These are phyloP conservation scores for Stenchaetothrips biformis DNA, from an alignment of 2,888 invertebrate species.

Conservation along the genomic window DNA sequence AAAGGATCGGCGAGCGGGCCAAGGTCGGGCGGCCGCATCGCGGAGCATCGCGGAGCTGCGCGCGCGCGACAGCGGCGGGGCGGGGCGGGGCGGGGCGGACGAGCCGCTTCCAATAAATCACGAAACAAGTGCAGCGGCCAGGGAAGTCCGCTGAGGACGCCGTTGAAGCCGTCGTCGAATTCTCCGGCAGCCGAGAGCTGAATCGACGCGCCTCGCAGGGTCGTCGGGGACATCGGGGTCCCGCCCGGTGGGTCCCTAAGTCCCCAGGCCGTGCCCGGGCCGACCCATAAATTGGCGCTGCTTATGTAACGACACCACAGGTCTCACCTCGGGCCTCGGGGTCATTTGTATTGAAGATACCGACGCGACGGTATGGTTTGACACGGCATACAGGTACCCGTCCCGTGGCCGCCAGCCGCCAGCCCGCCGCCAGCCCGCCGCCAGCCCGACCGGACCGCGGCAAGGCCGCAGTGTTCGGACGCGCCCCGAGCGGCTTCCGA, in stretches of 20 bases:
- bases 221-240: not conserved
- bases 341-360: not conserved
- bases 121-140: not conserved
- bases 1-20: not conserved
- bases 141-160: no score
- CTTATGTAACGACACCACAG: not conserved
- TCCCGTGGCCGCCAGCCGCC: not conserved
- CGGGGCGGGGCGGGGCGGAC: not conserved
- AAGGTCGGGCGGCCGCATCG: not conserved
- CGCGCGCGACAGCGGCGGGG: not conserved
- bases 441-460: not conserved
- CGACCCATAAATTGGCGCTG: not conserved
- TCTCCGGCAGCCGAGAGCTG: not conserved
- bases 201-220: not conserved
- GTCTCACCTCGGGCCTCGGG: not conserved
- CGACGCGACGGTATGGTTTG: no score
- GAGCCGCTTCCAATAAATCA: not conserved
- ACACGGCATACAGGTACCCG: not conserved
- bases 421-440: not conserved
- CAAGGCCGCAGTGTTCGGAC: not conserved
- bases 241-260: not conserved
- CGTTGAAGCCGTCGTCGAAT: not conserved
- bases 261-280: not conserved
- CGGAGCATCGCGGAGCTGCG: not conserved
- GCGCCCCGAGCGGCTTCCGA: not conserved